These are phyloP conservation scores for Desmodus rotundus DNA, from an alignment of 2,113 vertebrate species.

Conservation along the genomic window DNA sequence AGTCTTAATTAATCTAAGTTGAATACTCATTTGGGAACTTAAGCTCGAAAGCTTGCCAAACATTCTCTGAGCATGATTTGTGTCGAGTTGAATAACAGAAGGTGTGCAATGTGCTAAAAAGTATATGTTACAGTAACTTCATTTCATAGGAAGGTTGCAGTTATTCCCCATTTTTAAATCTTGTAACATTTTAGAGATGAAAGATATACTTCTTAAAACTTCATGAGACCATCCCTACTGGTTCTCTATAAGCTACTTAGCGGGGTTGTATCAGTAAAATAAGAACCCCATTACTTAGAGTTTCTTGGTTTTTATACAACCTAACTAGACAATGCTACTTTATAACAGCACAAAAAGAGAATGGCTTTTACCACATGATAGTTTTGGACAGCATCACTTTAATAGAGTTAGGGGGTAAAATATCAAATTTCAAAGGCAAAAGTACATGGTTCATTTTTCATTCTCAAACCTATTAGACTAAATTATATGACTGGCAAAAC, in stretches of 20 bases:
- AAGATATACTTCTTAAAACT: neutral
- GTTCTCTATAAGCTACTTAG: neutral
- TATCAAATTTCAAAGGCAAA: slow-evolving; percentile 52
- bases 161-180: neutral
- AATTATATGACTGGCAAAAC: slow-evolving; percentile 13
- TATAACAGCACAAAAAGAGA: neutral
- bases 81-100: slow-evolving; percentile 47
- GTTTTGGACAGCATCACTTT: slow-evolving; percentile 33
- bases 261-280: neutral
- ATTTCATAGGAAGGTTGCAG: neutral
- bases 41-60: slow-evolving; percentile 61
- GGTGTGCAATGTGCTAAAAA: slow-evolving; percentile 20
- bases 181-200: neutral
- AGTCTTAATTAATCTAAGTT: slow-evolving; percentile 74
- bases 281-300: neutral
- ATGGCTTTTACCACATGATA: neutral
- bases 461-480: slow-evolving; percentile 41
- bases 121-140: neutral
- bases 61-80: slow-evolving; percentile 67
- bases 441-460: slow-evolving; percentile 37
- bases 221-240: neutral
- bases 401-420: slow-evolving; percentile 45
- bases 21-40: slow-evolving; percentile 71
- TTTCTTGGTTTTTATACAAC: slow-evolving; percentile 17
- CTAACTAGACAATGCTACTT: slow-evolving; percentile 30